Conservation (phyloP, 2,888 invertebrate species). For the Xanthia togata region DNA sequence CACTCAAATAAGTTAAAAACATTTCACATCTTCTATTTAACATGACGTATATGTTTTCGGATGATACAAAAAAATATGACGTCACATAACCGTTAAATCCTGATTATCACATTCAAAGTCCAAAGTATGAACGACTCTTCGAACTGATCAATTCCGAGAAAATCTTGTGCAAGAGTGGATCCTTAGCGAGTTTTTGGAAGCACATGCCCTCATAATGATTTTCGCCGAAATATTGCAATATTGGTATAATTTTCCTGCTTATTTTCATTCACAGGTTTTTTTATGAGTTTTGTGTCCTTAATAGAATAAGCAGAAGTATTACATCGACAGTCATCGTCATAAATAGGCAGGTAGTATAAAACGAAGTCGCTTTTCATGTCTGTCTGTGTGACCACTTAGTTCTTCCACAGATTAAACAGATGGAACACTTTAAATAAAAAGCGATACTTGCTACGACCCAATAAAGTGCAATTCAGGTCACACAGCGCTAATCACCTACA, state of each 20-base stretch:
- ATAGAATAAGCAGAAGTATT: conserved; percentile 22
- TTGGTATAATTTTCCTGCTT: conserved; percentile 46
- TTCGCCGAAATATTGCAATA: conserved; percentile 37
- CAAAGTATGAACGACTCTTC: conserved; percentile 11
- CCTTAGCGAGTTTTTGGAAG: conserved; percentile 11
- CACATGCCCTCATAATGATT: neutral
- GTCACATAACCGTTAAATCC: conserved; percentile 30
- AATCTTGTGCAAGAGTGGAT: conserved; percentile 33
- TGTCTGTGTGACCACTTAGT: no score
- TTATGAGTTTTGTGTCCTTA: neutral
- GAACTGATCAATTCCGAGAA: conserved; percentile 44
- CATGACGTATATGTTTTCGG: conserved; percentile 23
- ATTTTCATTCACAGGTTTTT: neutral
- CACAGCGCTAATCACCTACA: no score
- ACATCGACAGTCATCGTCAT: neutral
- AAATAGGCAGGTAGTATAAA: neutral
- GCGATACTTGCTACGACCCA: no score
- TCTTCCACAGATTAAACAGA: no score
- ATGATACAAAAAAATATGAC: conserved; percentile 20
- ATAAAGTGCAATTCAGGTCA: no score
- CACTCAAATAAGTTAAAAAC: neutral
- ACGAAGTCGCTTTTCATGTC: neutral
- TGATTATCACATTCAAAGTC: conserved; percentile 48
- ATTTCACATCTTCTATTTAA: conserved; percentile 12
- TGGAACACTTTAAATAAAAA: no score